phyloP scores from a whole-genome alignment of 2,797 vertebrate species.

The Hylomyscus alleni region DNA sequence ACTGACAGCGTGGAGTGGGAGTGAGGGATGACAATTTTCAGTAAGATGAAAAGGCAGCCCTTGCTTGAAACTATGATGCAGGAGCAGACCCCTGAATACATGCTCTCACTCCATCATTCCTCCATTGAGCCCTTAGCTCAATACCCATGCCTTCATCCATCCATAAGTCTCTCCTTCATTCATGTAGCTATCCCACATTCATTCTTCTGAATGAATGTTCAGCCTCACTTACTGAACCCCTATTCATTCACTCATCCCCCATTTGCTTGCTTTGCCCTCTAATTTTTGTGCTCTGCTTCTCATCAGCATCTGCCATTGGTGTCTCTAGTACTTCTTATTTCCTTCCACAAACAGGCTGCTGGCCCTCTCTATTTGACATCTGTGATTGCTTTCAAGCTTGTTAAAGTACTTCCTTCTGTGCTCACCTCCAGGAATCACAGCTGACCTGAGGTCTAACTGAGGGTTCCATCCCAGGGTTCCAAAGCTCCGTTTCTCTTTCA shows the following conservation, averaged over 20 bases:
- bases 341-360: not conserved
- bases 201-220: not conserved
- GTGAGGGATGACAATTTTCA: not conserved
- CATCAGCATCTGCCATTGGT: not conserved
- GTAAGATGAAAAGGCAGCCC: not conserved
- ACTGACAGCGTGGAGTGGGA: not conserved
- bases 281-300: not conserved
- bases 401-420: not conserved
- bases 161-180: not conserved
- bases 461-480: not conserved
- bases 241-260: not conserved
- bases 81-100: not conserved
- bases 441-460: not conserved
- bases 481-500: not conserved
- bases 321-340: not conserved
- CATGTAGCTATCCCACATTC: not conserved
- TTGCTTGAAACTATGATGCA: not conserved
- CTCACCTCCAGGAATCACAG: not conserved
- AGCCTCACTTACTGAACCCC: not conserved
- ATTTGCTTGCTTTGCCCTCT: not conserved
- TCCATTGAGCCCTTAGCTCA: not conserved
- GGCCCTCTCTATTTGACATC: fast-evolving
- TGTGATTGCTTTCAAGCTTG: not conserved
- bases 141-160: not conserved
- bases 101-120: not conserved